Conservation (phyloP, 2,797 vertebrate genomes). For the Cirrhinus mrigala region DNA sequence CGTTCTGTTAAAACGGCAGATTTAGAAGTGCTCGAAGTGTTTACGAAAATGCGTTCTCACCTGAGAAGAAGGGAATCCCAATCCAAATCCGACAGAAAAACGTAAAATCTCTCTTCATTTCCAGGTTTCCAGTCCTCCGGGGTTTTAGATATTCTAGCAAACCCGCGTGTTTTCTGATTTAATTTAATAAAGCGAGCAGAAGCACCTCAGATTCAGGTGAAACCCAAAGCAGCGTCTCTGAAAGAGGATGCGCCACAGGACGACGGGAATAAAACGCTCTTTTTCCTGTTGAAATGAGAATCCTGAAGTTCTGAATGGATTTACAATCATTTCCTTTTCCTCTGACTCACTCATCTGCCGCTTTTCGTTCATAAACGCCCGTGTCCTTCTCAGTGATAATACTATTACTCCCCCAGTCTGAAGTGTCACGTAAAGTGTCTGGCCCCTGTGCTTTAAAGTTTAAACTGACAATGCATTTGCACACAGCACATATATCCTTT, state of each 20-base stretch:
- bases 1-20: not conserved
- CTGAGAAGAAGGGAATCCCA: conserved; percentile 80
- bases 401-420: conserved; percentile 15
- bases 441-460: conserved; percentile 15
- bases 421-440: conserved; percentile 26
- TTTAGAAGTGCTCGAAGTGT: not conserved
- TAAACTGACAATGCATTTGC: not conserved
- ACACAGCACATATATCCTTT: not conserved
- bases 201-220: conserved; percentile 68
- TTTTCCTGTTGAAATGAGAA: conserved; percentile 74
- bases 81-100: conserved; percentile 84
- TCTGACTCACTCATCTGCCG: conserved; percentile 67
- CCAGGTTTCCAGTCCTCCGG: conserved; percentile 77
- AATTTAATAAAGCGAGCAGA: conserved; percentile 47
- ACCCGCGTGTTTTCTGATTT: conserved; percentile 40
- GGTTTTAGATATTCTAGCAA: conserved; percentile 61
- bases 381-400: conserved; percentile 47
- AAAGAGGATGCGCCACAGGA: conserved; percentile 65
- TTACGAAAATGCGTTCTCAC: conserved; percentile 68
- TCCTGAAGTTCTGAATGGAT: conserved; percentile 79
- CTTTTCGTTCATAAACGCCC: conserved; percentile 68
- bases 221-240: conserved; percentile 57
- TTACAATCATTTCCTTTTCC: conserved; percentile 85
- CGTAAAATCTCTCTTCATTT: conserved; percentile 84
- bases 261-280: conserved; percentile 58